These are phyloP conservation scores for Fulica atra DNA, from an alignment of 2,113 vertebrate species.

Conservation along the genomic window DNA sequence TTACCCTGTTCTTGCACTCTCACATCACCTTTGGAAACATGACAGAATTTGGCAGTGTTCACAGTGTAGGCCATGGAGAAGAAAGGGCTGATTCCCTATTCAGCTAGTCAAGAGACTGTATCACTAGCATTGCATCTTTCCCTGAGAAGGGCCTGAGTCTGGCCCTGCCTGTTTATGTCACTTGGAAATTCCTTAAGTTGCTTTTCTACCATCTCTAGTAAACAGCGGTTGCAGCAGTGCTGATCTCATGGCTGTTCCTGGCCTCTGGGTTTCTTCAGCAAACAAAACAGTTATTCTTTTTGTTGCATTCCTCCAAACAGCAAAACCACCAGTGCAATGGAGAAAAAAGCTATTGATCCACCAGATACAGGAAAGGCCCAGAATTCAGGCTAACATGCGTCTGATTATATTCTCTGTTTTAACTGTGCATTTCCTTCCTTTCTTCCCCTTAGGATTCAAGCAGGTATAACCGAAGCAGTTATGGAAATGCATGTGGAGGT, in stretches of 20 bases:
- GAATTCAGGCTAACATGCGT: not conserved
- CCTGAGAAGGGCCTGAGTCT: not conserved
- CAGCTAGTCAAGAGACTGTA: not conserved
- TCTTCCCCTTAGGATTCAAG: not conserved
- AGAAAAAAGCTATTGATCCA: not conserved
- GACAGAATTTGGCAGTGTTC: not conserved
- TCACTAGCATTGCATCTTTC: not conserved
- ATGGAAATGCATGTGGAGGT: not conserved
- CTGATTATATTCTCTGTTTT: not conserved
- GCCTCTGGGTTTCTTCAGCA: constrained; percentile 31
- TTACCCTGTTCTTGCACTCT: not conserved
- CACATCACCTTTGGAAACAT: not conserved
- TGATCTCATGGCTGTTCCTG: not conserved
- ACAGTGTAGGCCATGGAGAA: not conserved
- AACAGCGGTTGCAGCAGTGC: not conserved
- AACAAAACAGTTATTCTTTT: constrained; percentile 14
- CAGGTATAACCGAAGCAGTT: not conserved
- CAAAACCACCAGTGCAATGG: not conserved
- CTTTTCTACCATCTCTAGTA: not conserved
- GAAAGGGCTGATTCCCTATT: accelerated
- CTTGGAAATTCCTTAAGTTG: constrained; percentile 31
- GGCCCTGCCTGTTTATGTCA: not conserved
- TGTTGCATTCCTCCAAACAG: not conserved
- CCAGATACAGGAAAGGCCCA: not conserved
- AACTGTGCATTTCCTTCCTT: not conserved